These are phyloP conservation scores for Loriculus beryllinus DNA, from an alignment of 2,797 vertebrate genomes.

Conservation along the genomic window DNA sequence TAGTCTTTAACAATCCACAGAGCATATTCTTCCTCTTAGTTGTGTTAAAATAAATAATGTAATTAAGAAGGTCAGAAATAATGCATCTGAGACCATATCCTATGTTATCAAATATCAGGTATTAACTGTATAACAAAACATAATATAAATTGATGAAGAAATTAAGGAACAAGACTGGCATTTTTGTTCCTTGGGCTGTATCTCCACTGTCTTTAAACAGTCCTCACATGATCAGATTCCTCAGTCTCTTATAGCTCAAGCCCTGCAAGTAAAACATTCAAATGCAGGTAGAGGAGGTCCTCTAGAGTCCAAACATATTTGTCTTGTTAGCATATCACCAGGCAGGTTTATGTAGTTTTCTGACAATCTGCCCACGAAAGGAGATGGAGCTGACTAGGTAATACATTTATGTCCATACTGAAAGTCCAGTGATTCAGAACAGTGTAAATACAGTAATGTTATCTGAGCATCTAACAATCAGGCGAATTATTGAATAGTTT, in stretches of 20 bases:
- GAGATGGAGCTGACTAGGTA: not conserved
- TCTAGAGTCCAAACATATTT: not conserved
- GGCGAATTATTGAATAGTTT: not conserved
- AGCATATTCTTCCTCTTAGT: not conserved
- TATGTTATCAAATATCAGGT: not conserved
- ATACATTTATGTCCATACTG: not conserved
- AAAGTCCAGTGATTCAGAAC: not conserved
- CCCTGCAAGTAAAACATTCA: not conserved
- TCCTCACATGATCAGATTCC: not conserved
- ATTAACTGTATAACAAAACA: not conserved
- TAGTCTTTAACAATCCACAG: not conserved
- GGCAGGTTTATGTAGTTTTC: not conserved
- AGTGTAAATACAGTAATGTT: not conserved
- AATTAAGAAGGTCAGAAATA: not conserved
- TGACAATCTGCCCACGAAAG: not conserved
- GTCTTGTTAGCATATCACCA: not conserved
- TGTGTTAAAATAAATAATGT: not conserved
- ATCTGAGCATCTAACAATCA: not conserved
- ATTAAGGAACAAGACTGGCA: not conserved
- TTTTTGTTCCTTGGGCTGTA: not conserved
- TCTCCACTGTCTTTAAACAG: not conserved
- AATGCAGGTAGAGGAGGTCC: not conserved
- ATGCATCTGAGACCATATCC: not conserved
- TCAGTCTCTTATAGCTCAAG: not conserved
- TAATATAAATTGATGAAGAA: not conserved